Percentiles rank a stretch among this genome's conserved stretches.
These are phyloP conservation scores for Hippasteria phrygiana DNA, from an alignment of 53 echinoderm and acorn worm species.

Conservation along the genomic window DNA sequence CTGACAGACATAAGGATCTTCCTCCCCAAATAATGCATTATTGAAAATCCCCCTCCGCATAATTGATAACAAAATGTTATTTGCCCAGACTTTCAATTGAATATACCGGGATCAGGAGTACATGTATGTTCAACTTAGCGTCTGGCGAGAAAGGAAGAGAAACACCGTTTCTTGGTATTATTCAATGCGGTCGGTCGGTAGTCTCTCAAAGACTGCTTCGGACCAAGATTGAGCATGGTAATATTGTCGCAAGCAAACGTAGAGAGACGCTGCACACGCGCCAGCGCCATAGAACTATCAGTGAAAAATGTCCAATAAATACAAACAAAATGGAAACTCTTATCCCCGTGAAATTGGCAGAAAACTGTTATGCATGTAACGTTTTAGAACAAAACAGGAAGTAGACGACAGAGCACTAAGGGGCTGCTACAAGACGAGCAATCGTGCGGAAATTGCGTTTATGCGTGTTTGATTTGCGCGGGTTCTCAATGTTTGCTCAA, in stretches of 20 bases:
- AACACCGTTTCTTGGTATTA: too few relatives aligned
- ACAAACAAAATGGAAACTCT: too few relatives aligned
- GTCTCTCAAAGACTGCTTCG: too few relatives aligned
- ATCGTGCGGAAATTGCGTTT: not conserved
- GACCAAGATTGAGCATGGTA: too few relatives aligned
- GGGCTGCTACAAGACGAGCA: not conserved
- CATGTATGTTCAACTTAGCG: not conserved
- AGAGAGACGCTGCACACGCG: too few relatives aligned
- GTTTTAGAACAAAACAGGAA: not conserved
- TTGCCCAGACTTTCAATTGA: slow-evolving; percentile 2
- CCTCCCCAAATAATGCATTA: slow-evolving; percentile 30
- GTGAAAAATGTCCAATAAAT: too few relatives aligned
- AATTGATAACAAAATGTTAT: slow-evolving; percentile 14
- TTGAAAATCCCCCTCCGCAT: slow-evolving; percentile 3
- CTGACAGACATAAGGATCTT: not conserved
- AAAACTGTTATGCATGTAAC: not conserved
- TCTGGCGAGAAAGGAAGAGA: not conserved
- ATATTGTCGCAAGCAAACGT: too few relatives aligned
- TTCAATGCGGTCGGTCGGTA: too few relatives aligned
- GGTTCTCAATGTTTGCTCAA: not conserved
- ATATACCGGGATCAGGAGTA: not conserved
- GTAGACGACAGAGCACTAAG: not conserved
- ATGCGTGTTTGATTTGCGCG: slow-evolving; percentile 27
- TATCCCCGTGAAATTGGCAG: not conserved
- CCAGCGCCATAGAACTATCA: too few relatives aligned